phyloP scores from a whole-genome alignment of 2,797 vertebrate species.

The Mastacembelus armatus region DNA sequence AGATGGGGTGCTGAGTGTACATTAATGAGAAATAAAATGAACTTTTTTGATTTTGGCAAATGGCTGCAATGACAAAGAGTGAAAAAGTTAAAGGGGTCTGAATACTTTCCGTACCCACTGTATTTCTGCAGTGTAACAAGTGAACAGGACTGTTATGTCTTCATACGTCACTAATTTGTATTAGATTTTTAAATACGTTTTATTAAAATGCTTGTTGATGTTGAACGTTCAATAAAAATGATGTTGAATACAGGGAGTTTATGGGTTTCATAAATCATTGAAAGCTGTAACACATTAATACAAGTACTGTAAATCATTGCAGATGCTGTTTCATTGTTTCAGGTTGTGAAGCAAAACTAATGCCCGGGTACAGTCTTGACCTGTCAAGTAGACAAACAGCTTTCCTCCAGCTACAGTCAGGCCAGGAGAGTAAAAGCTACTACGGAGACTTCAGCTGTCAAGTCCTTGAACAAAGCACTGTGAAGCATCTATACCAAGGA shows the following conservation, averaged over 20 bases:
- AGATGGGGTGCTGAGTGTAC: too few species aligned
- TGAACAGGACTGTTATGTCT: too few species aligned
- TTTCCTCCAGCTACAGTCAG: constrained; percentile 17
- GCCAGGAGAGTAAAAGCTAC: constrained; percentile 13
- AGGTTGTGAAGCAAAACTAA: constrained; percentile 40
- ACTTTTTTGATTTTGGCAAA: too few species aligned
- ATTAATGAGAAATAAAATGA: too few species aligned
- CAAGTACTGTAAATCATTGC: neutral
- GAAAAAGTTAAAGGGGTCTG: too few species aligned
- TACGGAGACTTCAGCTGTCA: constrained; percentile 13
- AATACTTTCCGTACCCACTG: too few species aligned
- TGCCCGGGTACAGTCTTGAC: constrained; percentile 67
- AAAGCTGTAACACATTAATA: too few species aligned
- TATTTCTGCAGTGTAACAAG: too few species aligned
- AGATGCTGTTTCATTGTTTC: constrained; percentile 25
- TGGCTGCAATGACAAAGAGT: too few species aligned
- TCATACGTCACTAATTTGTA: too few species aligned
- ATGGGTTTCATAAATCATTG: too few species aligned
- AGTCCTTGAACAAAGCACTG: neutral
- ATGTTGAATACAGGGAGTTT: constrained; percentile 6
- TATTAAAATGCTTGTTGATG: constrained; percentile 29
- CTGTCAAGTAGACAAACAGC: constrained; percentile 51
- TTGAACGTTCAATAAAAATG: constrained; percentile 22
- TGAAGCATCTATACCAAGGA: neutral
- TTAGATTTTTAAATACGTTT: too few species aligned